Evolutionary conservation across 53 echinoderm and acorn worm species (phyloP).

Genomic region (Antedon mediterranea): DNA sequence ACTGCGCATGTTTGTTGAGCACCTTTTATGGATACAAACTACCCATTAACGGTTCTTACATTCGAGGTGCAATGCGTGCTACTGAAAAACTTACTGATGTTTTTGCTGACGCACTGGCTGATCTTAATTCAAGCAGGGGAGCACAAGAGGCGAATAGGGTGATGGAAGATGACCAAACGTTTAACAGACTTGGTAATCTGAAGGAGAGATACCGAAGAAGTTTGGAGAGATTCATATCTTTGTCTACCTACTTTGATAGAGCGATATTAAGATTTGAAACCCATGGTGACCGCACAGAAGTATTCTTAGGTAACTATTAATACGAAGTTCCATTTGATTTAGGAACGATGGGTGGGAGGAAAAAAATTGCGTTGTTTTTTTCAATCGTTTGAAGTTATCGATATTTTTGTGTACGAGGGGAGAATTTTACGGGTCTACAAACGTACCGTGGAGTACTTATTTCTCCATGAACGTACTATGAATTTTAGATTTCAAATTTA

Average conservation of each 20-base stretch:
- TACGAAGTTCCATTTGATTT: too few relatives aligned
- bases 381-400: too few relatives aligned
- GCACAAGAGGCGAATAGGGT: neutral
- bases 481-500: too few relatives aligned
- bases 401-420: too few relatives aligned
- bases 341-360: too few relatives aligned
- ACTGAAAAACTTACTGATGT: neutral
- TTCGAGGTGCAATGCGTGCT: neutral
- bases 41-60: neutral
- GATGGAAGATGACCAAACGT: neutral
- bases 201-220: neutral
- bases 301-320: neutral
- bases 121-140: neutral
- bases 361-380: too few relatives aligned
- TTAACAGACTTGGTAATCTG: neutral
- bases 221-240: neutral
- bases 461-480: too few relatives aligned
- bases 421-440: too few relatives aligned
- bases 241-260: neutral
- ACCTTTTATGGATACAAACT: neutral
- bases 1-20: neutral
- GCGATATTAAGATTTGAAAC: neutral
- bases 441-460: too few relatives aligned
- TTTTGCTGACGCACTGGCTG: neutral
- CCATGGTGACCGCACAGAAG: neutral